Evolutionary conservation across 2,797 vertebrate species (phyloP).

Genomic region (Helarctos malayanus): DNA sequence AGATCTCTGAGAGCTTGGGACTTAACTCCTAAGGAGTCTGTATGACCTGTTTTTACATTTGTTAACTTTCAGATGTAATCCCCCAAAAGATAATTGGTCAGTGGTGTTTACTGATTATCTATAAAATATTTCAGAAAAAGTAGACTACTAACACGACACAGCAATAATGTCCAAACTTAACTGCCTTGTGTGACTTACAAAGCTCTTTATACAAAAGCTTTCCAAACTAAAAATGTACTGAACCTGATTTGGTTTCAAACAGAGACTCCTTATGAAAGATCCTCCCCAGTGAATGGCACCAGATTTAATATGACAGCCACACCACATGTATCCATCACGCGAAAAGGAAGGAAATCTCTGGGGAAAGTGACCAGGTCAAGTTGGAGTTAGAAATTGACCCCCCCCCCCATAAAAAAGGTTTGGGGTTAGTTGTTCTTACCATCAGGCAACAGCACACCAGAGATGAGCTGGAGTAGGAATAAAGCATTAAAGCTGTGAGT

Average conservation of each 20-base stretch:
- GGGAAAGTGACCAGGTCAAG: background rate
- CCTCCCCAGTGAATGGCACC: background rate
- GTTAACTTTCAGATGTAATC: background rate
- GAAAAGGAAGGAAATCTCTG: background rate
- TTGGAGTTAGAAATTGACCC: background rate
- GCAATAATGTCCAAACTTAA: background rate
- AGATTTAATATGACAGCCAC: background rate
- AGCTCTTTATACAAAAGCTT: background rate
- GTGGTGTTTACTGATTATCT: background rate
- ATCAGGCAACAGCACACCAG: background rate
- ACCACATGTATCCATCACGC: background rate
- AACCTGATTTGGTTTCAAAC: background rate
- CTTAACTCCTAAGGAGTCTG: background rate
- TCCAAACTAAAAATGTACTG: background rate
- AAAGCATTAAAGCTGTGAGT: background rate
- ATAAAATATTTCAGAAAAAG: background rate
- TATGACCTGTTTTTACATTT: background rate
- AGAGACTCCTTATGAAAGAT: background rate
- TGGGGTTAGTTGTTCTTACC: background rate
- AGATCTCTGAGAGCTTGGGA: background rate
- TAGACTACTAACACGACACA: background rate
- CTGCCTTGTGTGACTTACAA: no score
- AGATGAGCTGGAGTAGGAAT: background rate
- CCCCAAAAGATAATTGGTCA: background rate
- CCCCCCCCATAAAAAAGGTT: background rate